Evolutionary conservation across 2,888 invertebrate species (phyloP).

Genomic region (Eupithecia insigniata): DNA sequence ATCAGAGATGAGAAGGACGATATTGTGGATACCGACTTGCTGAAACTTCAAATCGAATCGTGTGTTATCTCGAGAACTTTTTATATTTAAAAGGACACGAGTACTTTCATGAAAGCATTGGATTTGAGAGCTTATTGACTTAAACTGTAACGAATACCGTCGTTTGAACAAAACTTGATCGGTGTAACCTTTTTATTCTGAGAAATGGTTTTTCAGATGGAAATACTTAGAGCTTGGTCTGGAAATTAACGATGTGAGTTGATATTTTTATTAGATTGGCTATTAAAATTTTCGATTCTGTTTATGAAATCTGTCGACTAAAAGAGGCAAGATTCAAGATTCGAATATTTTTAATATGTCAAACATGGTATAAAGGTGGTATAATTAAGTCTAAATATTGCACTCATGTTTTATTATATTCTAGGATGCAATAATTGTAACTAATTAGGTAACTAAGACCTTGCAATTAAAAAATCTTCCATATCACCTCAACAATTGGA

Average conservation of each 20-base stretch:
- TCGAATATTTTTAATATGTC: no score
- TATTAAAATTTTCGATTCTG: conserved; percentile 51
- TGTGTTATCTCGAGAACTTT: conserved; percentile 72
- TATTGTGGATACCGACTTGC: conserved; percentile 53
- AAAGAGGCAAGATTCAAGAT: no score
- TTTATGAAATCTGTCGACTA: background rate
- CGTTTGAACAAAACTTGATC: conserved; percentile 39
- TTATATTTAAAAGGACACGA: conserved; percentile 64
- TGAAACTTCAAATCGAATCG: conserved; percentile 68
- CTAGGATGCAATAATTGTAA: no score
- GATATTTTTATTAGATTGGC: conserved; percentile 37
- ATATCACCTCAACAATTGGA: no score
- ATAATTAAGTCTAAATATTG: no score
- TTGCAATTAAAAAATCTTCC: no score
- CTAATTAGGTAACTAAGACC: no score
- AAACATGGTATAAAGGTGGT: no score
- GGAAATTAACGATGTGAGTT: conserved; percentile 58
- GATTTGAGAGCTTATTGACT: conserved; percentile 58
- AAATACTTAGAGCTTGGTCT: conserved; percentile 61
- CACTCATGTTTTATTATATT: no score
- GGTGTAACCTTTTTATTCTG: conserved; percentile 54
- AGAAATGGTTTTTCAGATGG: conserved; percentile 58
- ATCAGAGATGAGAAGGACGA: conserved; percentile 55
- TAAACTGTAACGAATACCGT: conserved; percentile 52
- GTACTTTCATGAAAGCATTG: conserved; percentile 50